phyloP scores from a whole-genome alignment of 1,140 invertebrate species.

The Lanistes nyassanus region DNA sequence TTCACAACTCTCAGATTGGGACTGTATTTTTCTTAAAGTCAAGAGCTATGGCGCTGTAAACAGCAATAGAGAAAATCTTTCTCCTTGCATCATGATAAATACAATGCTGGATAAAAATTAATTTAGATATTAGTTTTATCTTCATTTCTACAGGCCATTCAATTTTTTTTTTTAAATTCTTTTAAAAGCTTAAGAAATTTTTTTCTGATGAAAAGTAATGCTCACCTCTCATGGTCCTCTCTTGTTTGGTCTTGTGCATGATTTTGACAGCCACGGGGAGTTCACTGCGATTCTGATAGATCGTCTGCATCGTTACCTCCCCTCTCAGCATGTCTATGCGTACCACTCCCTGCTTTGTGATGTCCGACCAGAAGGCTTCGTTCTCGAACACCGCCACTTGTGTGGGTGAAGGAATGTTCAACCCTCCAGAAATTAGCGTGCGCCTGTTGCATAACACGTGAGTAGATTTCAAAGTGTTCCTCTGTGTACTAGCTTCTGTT shows the following conservation, averaged over 20 bases:
- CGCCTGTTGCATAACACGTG: constrained; percentile 40
- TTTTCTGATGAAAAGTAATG: too few species aligned
- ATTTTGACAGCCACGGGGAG: constrained; percentile 65
- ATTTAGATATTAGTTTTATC: too few species aligned
- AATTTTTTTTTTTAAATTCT: too few species aligned
- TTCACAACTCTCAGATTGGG: too few species aligned
- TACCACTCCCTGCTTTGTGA: constrained; percentile 93
- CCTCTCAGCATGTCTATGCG: constrained; percentile 90
- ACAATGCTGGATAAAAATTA: background rate
- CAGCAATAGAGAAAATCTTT: too few species aligned
- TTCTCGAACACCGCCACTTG: constrained; percentile 90
- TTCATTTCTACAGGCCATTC: too few species aligned
- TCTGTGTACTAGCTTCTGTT: background rate
- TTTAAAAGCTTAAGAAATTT: too few species aligned
- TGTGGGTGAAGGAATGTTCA: constrained; percentile 85
- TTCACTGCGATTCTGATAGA: constrained; percentile 73
- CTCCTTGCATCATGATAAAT: background rate
- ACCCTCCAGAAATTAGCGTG: constrained; percentile 72
- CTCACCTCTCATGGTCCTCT: constrained; percentile 20
- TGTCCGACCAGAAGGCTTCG: constrained; percentile 94
- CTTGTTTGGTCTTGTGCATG: constrained; percentile 33
- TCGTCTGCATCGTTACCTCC: constrained; percentile 76
- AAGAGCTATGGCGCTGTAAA: too few species aligned
- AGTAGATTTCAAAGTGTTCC: background rate
- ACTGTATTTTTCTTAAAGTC: too few species aligned